Percentiles rank a stretch among this genome's conserved stretches.
Evolutionary conservation across 2,888 invertebrate genomes (phyloP).

Genomic region (Ennomos quercinarius): DNA sequence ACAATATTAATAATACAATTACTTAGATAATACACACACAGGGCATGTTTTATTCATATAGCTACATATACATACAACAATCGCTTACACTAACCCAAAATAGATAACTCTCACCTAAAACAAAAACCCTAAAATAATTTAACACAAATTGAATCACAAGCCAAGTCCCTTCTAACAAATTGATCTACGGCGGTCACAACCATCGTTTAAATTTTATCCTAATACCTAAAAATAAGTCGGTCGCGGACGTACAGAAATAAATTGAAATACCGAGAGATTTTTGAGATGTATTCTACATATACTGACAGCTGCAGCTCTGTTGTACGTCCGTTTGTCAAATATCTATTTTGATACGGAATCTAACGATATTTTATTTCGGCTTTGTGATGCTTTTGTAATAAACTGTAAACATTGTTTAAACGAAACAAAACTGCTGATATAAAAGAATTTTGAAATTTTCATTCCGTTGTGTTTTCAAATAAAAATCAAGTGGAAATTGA

Average conservation of each 20-base stretch:
- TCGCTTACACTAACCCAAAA: no score
- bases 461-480: no score
- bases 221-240: slow-evolving; percentile 22
- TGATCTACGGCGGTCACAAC: slow-evolving; percentile 16
- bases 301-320: slow-evolving; percentile 40
- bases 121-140: no score
- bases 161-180: slow-evolving; percentile 6
- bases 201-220: slow-evolving; percentile 29
- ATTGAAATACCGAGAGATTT: slow-evolving; percentile 30
- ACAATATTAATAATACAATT: no score
- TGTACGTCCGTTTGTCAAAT: slow-evolving; percentile 34
- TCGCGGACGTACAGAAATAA: slow-evolving; percentile 39
- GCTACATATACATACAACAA: no score
- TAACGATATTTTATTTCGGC: background rate
- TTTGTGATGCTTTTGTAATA: slow-evolving; percentile 2
- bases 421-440: background rate
- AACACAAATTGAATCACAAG: no score
- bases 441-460: no score
- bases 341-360: slow-evolving; percentile 29
- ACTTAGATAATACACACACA: no score
- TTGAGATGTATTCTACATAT: slow-evolving; percentile 26
- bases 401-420: background rate
- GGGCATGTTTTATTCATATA: no score
- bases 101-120: no score
- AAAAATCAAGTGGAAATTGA: no score